Base-by-base conservation (phyloP, 2,888 invertebrate species). In the Pyralis farinalis region DNA sequence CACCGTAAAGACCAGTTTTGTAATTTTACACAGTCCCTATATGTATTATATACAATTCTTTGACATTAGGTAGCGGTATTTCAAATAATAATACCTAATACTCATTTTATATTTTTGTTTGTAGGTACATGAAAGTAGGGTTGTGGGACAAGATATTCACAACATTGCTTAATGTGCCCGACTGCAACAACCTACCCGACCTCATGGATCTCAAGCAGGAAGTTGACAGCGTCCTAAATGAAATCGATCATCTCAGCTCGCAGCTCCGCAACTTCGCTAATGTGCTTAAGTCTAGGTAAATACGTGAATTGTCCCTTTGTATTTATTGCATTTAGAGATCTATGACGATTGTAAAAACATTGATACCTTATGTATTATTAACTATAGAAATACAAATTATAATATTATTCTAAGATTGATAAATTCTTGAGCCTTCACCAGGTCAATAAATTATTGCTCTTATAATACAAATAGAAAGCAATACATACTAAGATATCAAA, bases 111-210 rank as follows among this genome's bases (percentile, higher is more conserved):
- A n/a, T n/a, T n/a, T n/a, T n/a, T n/a, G n/a, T 40, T 82, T 81
- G 28, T 71, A 93, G 93, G 82, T 94, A 94, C 70, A 91, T 93
- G 75, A 92, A 93, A 61, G 91, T 90, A 45, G 90, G 90, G 45
- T 82, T 94, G 43, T 97, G 97, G 97, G 93, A 94, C 58, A 91
- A 91, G 51, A 93, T 97, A 67, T 97, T 97, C 71, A 92, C 93
- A 28, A 91, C 92, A 22, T 82, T 97, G 47, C 86, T 98, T 40
- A 98, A 98, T 82, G 91, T 97, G 43, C 93, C 93, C 12, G 93
- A 94, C 44, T 96, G 96, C 68, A 91, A 92, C 40, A 91, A 92
- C 46, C 87, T 95, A 74, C 96, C 96, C 0, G 93, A 95, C 70
- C 83, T 97, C 53, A 73, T 90, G 65, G 90, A 90, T 58, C 81